Base-by-base conservation (phyloP, 2,888 invertebrate species). In the Epirrhoe tristata region DNA sequence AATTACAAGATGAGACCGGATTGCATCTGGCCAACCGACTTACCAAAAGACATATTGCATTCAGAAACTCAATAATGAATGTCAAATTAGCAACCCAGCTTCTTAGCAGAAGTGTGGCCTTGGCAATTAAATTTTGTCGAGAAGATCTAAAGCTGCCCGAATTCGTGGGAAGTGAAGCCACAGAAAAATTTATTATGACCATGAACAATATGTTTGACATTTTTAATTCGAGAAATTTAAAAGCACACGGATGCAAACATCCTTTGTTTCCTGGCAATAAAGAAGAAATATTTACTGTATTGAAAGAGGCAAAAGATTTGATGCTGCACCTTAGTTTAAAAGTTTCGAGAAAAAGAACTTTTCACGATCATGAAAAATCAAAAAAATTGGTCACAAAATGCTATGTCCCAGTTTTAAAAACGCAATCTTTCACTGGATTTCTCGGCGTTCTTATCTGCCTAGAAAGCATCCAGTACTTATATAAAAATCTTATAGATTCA, bases 141-240 rank as follows among this genome's bases (percentile, higher is more conserved):
- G 39, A 52, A 31, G n/a, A 31, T 2, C 5, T 32, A 8, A 31
- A 16, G 8, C 32, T 32, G n/a, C 14, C 14, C 0, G n/a, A 2
- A 1, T 60, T 60, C 16, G 8, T 5, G 0, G 14, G 32, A 10
- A 16, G 10, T n/a, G 54, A 54, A 8, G 14, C 43, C 5, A 60
- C 60, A 2, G 46, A 43, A 31, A 32, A 16, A 5, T 53, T 60
- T 54, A 54, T 60, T n/a, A 10, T 1, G 3, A 43, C 2, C n/a
- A 32, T 60, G 6, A 60, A 60, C 8, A 12, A 60, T 53, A 2
- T 60, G 2, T 60, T 60, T 17, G 60, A 60, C 14, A 53, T 60
- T 5, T n/a, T 60, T 0, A 60, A 60, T 7, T 60, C 60, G 7
- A 75, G 72, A 0, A 36, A 34, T 36, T 7, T 54, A 5, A 8